Evolutionary conservation across 2,888 invertebrate genomes (phyloP), one percentile per base, ranked within the genome.

Genomic region (Helobdella robusta): DNA sequence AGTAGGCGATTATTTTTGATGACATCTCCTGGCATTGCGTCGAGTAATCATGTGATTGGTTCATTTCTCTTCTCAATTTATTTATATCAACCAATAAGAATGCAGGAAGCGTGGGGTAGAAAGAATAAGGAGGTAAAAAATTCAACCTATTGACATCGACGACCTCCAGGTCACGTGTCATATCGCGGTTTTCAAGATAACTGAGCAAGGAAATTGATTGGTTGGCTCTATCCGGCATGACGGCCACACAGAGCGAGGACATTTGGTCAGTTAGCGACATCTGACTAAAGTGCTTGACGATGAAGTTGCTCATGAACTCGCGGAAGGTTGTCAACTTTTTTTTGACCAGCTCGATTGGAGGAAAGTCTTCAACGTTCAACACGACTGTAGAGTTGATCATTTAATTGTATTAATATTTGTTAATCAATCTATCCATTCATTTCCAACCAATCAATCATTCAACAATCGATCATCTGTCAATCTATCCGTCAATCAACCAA

Each of bases 171-270:
- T 28, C 4, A n/a, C n/a, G 56, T 30, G 25, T 32, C n/a, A 56
- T 25, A n/a, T 56, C 25, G 28, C 28, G 6, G 20, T 30, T 28
- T 30, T 32, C 56, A 30, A 56, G 56, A 56, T 56, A 28, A n/a
- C 18, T n/a, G 28, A 32, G 56, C n/a, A 56, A 30, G 15, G 28
- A 28, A n/a, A 30, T 30, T n/a, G 56, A 56, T 28, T 56, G 56
- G 40, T 66, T 66, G 46, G 63, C 66, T 6, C 66, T 32, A 50
- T 66, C 66, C 11, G 64, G 66, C 44, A 65, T 56, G 34, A 62
- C 59, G 48, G 66, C 66, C 18, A 66, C 58, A 5, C 54, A 63
- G 59, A 66, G 40, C 28, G 46, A 58, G 23, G 64, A 23, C 25
- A 66, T 48, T 54, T 66, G 66, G 52, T 66, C 62, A 35, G 64